Percentiles rank a stretch among this genome's conserved stretches.
Evolutionary conservation across 2,888 invertebrate species (phyloP).

Genomic region (Nemurella pictetii): DNA sequence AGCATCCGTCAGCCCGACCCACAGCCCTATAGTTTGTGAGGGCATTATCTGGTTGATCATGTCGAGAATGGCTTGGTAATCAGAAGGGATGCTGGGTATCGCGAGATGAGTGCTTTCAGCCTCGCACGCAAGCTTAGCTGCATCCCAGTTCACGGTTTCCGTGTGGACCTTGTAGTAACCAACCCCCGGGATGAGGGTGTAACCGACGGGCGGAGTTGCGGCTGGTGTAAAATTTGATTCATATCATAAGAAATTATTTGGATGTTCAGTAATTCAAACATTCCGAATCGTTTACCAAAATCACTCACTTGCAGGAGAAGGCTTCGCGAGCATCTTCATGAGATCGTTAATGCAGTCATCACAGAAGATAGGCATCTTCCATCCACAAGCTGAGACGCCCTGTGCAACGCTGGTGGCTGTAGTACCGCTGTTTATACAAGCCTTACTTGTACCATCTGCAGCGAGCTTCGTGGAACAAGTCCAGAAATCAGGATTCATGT

Average conservation of each 20-base stretch:
- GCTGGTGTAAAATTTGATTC: not conserved
- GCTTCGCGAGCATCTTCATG: not conserved
- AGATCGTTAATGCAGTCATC: not conserved
- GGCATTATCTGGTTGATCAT: not conserved
- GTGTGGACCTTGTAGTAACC: not conserved
- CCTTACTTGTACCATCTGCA: not conserved
- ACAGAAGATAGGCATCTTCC: not conserved
- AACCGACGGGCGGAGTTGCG: not conserved
- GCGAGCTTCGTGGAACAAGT: not conserved
- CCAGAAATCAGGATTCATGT: not conserved
- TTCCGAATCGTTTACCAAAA: too few relatives aligned
- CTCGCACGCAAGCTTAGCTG: not conserved
- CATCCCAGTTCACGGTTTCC: not conserved
- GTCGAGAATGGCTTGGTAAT: not conserved
- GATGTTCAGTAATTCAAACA: too few relatives aligned
- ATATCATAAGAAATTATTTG: too few relatives aligned
- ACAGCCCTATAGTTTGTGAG: not conserved
- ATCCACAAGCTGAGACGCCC: not conserved
- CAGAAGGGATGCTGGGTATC: not conserved
- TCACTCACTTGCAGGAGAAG: not conserved
- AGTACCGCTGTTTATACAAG: not conserved
- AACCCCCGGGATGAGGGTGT: not conserved
- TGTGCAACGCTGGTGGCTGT: not conserved
- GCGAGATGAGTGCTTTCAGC: not conserved
- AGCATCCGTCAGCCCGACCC: not conserved